Evolutionary conservation across 2,888 invertebrate genomes (phyloP).

Genomic region (Peribatodes rhomboidaria): DNA sequence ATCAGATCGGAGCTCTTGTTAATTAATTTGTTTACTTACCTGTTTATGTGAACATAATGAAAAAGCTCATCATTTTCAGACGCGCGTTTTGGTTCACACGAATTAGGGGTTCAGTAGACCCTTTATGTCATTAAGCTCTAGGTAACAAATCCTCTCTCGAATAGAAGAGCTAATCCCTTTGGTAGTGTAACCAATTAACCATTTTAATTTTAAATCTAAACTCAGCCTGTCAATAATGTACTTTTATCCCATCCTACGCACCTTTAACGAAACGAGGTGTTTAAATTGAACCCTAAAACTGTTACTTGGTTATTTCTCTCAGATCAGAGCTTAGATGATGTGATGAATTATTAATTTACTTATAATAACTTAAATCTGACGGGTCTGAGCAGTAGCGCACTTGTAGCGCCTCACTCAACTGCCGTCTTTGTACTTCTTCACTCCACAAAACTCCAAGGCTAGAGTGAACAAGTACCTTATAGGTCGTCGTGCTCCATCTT

Average conservation of each 20-base stretch:
- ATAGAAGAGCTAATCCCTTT: background rate
- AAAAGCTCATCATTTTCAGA: background rate
- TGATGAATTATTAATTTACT: background rate
- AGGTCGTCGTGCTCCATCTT: too few relatives aligned
- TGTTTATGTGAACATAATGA: background rate
- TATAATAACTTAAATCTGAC: background rate
- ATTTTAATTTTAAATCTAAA: constrained; percentile 16
- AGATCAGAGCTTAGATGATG: too few relatives aligned
- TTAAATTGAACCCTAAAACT: background rate
- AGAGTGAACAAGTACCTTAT: too few relatives aligned
- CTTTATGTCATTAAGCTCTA: background rate
- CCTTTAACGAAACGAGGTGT: background rate
- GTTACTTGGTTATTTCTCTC: background rate
- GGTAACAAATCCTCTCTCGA: background rate
- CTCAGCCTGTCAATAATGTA: background rate
- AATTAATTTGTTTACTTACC: background rate
- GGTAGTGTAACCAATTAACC: constrained; percentile 8
- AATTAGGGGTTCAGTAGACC: background rate
- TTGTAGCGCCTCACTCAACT: too few relatives aligned
- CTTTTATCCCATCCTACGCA: background rate
- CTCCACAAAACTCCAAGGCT: too few relatives aligned
- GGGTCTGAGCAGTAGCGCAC: too few relatives aligned
- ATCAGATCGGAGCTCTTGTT: background rate
- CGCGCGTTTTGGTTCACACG: background rate
- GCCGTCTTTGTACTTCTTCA: too few relatives aligned